Base-by-base conservation (phyloP, 2,888 invertebrate genomes). In the Colostygia pectinataria region DNA sequence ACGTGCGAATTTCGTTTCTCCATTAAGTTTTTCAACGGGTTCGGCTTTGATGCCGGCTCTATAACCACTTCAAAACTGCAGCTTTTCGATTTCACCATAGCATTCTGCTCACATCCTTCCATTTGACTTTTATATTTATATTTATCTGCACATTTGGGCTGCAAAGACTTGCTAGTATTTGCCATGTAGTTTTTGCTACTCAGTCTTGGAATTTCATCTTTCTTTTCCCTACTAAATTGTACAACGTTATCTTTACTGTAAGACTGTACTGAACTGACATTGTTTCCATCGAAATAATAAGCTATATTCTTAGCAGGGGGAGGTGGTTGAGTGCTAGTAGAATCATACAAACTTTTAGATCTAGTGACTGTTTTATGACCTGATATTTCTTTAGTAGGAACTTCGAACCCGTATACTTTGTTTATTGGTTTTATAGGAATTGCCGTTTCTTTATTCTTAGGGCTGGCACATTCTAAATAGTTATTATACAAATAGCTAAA, bases 161-260 rank as follows among this genome's bases (percentile, higher is more conserved):
- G 84, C 6, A 91, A 63, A 0, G 91, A 91, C 41, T 90, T 91
- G 18, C 80, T 86, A 0, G 83, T 82, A 54, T 83, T 83, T 2
- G 81, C 90, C 78, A 89, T 91, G 50, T 93, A 92, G 57, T 92
- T 91, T 43, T 83, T 82, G 53, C 90, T 91, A 59, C 90, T 91
- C 20, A 90, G 75, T 53, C 92, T 90, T 0, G 93, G 93, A 63
- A 93, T 93, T 68, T 92, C 92, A 82, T 93, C 92, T 62, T 83
- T 87, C 51, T 79, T 83, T 1, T 86, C 83, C 49, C 77, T 80
- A 4, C 59, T 71, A 65, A 81, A 83, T 61, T 23, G 34, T 7
- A 4, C 18, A 6, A 20, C 18, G 15, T 79, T 81, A 1, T 87
- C 83, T 53, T 77, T 80, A 3, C 60, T 71, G 63, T 82, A 84